A percentile compares a stretch with the other conserved stretches of the same genome.
phyloP scores from a whole-genome alignment of 2,888 invertebrate species.

The Hemaris fuciformis region DNA sequence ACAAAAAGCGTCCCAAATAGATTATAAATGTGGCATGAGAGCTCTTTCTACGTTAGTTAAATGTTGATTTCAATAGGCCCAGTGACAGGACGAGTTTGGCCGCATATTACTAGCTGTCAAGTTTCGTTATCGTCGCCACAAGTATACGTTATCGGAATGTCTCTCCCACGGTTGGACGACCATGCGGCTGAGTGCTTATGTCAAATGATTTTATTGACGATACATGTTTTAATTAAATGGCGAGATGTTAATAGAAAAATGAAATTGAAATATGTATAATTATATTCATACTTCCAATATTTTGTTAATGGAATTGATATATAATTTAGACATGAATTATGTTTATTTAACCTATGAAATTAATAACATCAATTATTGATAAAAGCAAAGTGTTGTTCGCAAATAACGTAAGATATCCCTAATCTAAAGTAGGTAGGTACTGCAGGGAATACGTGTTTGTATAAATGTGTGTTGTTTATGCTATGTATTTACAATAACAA shows the following conservation, averaged over 20 bases:
- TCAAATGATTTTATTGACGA: neutral
- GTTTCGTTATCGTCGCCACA: slow-evolving; percentile 63
- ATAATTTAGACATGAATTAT: too few species aligned
- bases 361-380: too few species aligned
- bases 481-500: slow-evolving; percentile 56
- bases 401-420: neutral
- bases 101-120: slow-evolving; percentile 68
- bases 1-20: slow-evolving; percentile 27
- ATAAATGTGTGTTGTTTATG: neutral
- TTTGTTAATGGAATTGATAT: too few species aligned
- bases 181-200: neutral
- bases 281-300: neutral
- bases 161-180: slow-evolving; percentile 55
- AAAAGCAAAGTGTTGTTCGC: too few species aligned
- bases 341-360: too few species aligned
- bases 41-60: slow-evolving; percentile 54
- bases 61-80: slow-evolving; percentile 54
- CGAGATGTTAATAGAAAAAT: neutral
- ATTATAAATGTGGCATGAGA: slow-evolving; percentile 33
- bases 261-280: neutral
- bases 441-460: neutral
- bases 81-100: slow-evolving; percentile 68
- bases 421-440: neutral
- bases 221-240: slow-evolving; percentile 5
- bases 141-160: slow-evolving; percentile 54